These are phyloP conservation scores for Lysandra coridon DNA, from an alignment of 2,888 invertebrate genomes.

Conservation along the genomic window DNA sequence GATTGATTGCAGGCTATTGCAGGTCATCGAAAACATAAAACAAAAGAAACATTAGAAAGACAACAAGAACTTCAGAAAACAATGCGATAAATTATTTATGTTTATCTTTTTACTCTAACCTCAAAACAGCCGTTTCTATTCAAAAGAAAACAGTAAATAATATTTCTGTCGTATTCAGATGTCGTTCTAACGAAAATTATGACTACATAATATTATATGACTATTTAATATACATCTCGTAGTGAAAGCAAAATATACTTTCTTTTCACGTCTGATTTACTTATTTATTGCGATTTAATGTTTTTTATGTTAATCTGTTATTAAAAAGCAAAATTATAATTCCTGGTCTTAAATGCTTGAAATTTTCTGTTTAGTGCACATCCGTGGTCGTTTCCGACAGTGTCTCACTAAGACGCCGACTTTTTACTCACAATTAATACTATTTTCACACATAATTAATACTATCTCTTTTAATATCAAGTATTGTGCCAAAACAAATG, in stretches of 20 bases:
- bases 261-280: constrained; percentile 51
- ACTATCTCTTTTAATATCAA: no score
- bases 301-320: constrained; percentile 27
- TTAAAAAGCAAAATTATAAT: not conserved
- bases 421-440: no score
- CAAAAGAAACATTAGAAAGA: not conserved
- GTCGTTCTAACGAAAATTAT: constrained; percentile 29
- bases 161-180: constrained; percentile 18
- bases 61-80: not conserved
- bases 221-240: constrained; percentile 47
- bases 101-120: constrained; percentile 7
- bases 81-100: not conserved
- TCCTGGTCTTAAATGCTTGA: not conserved
- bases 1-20: not conserved
- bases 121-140: constrained; percentile 7
- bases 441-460: no score
- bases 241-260: constrained; percentile 66
- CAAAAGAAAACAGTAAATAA: not conserved
- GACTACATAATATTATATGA: constrained; percentile 32
- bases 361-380: not conserved
- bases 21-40: constrained; percentile 7
- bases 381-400: not conserved
- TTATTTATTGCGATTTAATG: constrained; percentile 38
- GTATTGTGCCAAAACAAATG: no score
- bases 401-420: no score